A percentile compares a stretch with the other conserved stretches of the same genome.
These are phyloP conservation scores for Blastomussa wellsi DNA, from an alignment of 92 coral and sea anemone species.

Conservation along the genomic window DNA sequence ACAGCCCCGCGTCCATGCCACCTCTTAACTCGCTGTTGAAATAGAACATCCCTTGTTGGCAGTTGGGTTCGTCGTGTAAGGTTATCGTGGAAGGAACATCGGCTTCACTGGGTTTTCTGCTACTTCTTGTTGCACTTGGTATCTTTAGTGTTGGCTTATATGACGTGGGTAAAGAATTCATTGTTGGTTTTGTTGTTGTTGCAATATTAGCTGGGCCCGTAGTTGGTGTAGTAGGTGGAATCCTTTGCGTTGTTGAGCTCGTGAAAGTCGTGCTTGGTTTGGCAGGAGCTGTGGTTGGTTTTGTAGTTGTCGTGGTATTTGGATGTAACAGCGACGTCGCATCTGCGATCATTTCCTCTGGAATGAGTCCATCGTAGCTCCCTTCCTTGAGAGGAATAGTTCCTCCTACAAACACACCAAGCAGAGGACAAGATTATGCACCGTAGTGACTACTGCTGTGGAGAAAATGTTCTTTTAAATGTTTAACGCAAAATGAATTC, in stretches of 20 bases:
- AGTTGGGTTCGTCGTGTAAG: constrained; percentile 62
- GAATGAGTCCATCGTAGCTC: constrained; percentile 79
- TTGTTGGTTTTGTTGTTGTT: constrained; percentile 23
- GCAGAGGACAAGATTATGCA: neutral
- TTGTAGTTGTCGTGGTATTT: constrained; percentile 19
- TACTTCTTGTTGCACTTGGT: neutral
- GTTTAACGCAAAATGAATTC: neutral
- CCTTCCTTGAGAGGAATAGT: constrained; percentile 83
- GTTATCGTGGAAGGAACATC: constrained; percentile 26
- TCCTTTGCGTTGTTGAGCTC: constrained; percentile 21
- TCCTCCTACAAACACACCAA: constrained; percentile 51
- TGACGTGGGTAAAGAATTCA: neutral
- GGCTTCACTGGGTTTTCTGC: neutral
- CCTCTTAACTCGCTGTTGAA: constrained; percentile 82
- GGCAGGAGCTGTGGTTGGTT: constrained; percentile 28
- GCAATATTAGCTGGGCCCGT: constrained; percentile 15
- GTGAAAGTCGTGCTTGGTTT: constrained; percentile 35
- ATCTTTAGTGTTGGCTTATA: neutral
- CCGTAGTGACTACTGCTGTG: neutral
- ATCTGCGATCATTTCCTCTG: constrained; percentile 70
- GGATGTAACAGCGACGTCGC: constrained; percentile 46
- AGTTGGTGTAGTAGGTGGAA: constrained; percentile 25
- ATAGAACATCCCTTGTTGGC: constrained; percentile 85
- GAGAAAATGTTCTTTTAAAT: neutral
- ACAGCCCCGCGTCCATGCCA: constrained; percentile 90